Conservation (phyloP, 2,797 vertebrate species). For the Miichthys miiuy region DNA sequence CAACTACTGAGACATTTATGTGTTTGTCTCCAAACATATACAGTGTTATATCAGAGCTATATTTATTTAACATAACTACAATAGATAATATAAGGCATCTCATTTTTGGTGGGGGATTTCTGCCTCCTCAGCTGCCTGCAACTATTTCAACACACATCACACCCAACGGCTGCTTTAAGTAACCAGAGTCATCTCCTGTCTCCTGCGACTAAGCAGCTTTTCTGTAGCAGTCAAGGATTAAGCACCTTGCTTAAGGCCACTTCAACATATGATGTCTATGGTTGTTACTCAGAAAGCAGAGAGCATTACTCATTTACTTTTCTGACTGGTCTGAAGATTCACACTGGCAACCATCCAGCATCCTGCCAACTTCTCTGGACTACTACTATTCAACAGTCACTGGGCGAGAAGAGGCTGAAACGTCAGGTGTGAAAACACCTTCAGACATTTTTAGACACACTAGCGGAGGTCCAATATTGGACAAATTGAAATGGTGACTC, state of each 20-base stretch:
- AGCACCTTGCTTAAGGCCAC: slow-evolving; percentile 60
- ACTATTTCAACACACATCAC: slow-evolving; percentile 55
- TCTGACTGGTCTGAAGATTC: slow-evolving; percentile 65
- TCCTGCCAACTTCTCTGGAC: slow-evolving; percentile 29
- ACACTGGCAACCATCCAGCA: slow-evolving; percentile 60
- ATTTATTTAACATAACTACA: not conserved
- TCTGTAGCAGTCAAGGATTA: slow-evolving; percentile 67
- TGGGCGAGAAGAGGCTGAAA: not conserved
- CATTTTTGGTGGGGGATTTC: slow-evolving; percentile 17
- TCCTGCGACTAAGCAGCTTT: slow-evolving; percentile 78
- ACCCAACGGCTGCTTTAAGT: slow-evolving; percentile 52
- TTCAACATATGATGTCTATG: slow-evolving; percentile 68
- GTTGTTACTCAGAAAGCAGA: slow-evolving; percentile 68
- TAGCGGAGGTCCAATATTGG: not conserved
- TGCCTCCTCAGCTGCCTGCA: slow-evolving; percentile 15
- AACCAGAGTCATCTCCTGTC: slow-evolving; percentile 66
- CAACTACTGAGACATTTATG: not conserved
- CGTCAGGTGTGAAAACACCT: slow-evolving; percentile 28
- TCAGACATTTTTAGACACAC: slow-evolving; percentile 12
- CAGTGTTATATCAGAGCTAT: not conserved
- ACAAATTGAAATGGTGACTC: not conserved
- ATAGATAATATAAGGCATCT: not conserved
- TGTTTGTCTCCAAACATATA: not conserved
- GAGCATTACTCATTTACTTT: slow-evolving; percentile 69
- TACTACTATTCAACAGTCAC: slow-evolving; percentile 20